phyloP scores from a whole-genome alignment of 2,888 invertebrate species.

The Trachelus tabidus region DNA sequence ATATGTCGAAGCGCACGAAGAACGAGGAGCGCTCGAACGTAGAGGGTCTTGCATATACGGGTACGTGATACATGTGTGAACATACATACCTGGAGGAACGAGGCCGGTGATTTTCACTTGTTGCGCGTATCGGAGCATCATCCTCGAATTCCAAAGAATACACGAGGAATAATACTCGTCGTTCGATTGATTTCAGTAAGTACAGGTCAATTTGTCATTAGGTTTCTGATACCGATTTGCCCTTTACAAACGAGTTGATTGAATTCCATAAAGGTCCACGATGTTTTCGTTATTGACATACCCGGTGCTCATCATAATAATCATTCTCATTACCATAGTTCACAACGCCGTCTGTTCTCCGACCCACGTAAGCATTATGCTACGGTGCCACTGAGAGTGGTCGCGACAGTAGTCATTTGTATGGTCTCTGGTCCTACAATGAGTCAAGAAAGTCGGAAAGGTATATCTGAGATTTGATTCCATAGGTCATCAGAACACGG shows the following conservation, averaged over 20 bases:
- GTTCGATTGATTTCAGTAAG: background rate
- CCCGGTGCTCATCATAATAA: background rate
- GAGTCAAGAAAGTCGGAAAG: background rate
- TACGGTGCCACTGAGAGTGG: background rate
- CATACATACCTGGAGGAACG: background rate
- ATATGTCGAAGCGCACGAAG: background rate
- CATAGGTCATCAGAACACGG: background rate
- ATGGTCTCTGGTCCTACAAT: background rate
- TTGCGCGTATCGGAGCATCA: background rate
- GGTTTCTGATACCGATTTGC: background rate
- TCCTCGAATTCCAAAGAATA: background rate
- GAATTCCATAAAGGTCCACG: background rate
- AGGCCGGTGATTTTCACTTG: background rate
- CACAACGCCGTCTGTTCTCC: background rate
- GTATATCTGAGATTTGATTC: background rate
- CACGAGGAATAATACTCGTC: background rate
- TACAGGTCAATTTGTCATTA: background rate
- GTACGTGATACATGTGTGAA: background rate
- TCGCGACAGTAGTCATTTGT: background rate
- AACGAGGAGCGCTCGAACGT: background rate
- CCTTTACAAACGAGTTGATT: background rate
- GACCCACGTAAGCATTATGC: background rate
- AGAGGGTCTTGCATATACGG: background rate
- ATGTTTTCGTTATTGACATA: background rate
- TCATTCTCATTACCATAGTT: background rate